Evolutionary conservation across 2,888 invertebrate genomes (phyloP).

Genomic region (Periphyllus acericola): DNA sequence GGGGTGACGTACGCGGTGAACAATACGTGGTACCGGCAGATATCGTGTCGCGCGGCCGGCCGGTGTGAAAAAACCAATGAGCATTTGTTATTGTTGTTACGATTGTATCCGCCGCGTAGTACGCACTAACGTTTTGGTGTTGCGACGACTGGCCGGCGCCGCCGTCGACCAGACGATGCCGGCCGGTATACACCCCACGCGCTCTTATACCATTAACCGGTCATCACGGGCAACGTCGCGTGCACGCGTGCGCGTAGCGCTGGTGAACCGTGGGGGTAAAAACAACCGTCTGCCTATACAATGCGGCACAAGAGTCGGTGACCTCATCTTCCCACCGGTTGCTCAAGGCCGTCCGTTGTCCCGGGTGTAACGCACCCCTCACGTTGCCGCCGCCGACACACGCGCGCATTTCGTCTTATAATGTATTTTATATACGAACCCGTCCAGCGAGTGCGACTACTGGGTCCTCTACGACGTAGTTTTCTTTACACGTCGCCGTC

Average conservation of each 20-base stretch:
- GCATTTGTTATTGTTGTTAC: not conserved
- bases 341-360: constrained; percentile 55
- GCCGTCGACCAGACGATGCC: no score
- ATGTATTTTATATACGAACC: not conserved
- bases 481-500: not conserved
- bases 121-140: not conserved
- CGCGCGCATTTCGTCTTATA: not conserved
- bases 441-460: constrained; percentile 9
- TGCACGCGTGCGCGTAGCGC: not conserved
- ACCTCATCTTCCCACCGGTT: constrained; percentile 59
- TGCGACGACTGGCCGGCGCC: not conserved
- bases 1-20: no score
- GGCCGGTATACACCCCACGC: not conserved
- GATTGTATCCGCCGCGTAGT: no score
- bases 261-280: constrained; percentile 36
- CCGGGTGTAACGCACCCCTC: constrained; percentile 53
- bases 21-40: no score
- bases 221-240: constrained; percentile 14
- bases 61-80: not conserved
- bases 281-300: constrained; percentile 30
- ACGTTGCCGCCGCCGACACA: not conserved
- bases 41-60: not conserved
- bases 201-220: constrained; percentile 27
- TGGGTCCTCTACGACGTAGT: constrained; percentile 21
- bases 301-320: constrained; percentile 17